Evolutionary conservation across 2,113 vertebrate species (phyloP), one percentile per base, ranked within the genome.

Genomic region (Cavia aperea): DNA sequence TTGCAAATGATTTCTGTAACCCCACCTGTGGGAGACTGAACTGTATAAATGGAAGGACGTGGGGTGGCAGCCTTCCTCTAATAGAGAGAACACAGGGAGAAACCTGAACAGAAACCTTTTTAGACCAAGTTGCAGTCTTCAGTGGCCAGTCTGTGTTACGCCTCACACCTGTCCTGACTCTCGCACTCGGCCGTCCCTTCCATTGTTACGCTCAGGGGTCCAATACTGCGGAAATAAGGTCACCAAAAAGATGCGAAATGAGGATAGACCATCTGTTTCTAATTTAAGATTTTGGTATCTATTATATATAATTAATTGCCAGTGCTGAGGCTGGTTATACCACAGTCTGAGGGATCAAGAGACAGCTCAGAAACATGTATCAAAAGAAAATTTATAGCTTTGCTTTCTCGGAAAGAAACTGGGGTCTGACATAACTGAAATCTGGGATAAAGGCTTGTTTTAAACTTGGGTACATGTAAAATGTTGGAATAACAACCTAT

Each of bases 351-450:
- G 54, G 15, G 43, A 68, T 56, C 49, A 63, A 11, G 16, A 89
- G 19, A 83, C 2, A 81, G 85, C n/a, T 56, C 8, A 29, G 49
- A 70, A 51, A 46, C 7, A 62, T 46, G 86, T 15, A 90, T 7
- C 18, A 75, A 58, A 88, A 60, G 56, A 26, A 89, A 93, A 79
- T 19, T 18, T 54, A 82, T 8, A 75, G 56, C 4, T 90, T 68
- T 93, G 78, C 49, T 86, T 95, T 63, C 33, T 21, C 66, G 79
- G 93, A 73, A 33, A 87, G 51, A 62, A 82, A 88, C 43, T 3
- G 78, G 72, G 49, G 36, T 93, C 31, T 77, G 51, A 79, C 86
- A 85, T 83, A 86, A 83, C 39, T 21, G 66, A 96, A 88, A 70
- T 89, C 31, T 72, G n/a, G 60, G 72, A 60, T 54, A 46, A 81